phyloP scores from a whole-genome alignment of 2,888 invertebrate genomes.

The Ichneumon xanthorius region DNA sequence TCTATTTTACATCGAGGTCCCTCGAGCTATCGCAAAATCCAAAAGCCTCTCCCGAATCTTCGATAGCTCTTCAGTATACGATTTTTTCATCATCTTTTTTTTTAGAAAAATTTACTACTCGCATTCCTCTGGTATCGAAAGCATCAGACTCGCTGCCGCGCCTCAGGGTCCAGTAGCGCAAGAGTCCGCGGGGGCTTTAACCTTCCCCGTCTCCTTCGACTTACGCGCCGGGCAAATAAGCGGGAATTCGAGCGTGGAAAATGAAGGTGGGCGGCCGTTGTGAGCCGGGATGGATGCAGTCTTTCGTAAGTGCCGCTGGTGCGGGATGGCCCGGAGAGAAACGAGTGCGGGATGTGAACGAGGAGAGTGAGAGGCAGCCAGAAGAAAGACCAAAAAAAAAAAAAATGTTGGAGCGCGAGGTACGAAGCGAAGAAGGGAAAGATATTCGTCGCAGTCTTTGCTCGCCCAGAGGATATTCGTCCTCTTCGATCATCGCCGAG shows the following conservation, averaged over 20 bases:
- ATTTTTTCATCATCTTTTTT: neutral
- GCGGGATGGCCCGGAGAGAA: slow-evolving; percentile 20
- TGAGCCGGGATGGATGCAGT: slow-evolving; percentile 46
- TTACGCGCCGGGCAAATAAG: slow-evolving; percentile 63
- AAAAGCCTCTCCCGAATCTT: too few species aligned
- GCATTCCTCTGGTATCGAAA: neutral
- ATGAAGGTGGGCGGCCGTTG: slow-evolving; percentile 61
- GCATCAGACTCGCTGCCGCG: slow-evolving; percentile 4
- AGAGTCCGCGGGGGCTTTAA: slow-evolving; percentile 40
- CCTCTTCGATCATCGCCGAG: slow-evolving; percentile 66
- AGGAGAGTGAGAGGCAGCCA: slow-evolving; percentile 16
- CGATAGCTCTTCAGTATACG: neutral
- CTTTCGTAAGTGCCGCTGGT: slow-evolving; percentile 46
- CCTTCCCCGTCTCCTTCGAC: slow-evolving; percentile 60
- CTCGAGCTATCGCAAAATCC: too few species aligned
- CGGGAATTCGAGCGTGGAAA: slow-evolving; percentile 66
- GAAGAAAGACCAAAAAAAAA: slow-evolving; percentile 2
- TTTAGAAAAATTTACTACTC: neutral
- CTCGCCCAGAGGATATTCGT: slow-evolving; percentile 63
- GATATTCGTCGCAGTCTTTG: slow-evolving; percentile 62
- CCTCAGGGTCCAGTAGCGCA: slow-evolving; percentile 25
- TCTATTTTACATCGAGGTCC: too few species aligned
- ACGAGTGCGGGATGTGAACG: slow-evolving; percentile 35
- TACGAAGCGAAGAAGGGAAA: slow-evolving; percentile 26
- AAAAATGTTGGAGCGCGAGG: slow-evolving; percentile 2